Evolutionary conservation across 2,888 invertebrate genomes (phyloP), one percentile per base, ranked within the genome.

Genomic region (Andricus curvator): DNA sequence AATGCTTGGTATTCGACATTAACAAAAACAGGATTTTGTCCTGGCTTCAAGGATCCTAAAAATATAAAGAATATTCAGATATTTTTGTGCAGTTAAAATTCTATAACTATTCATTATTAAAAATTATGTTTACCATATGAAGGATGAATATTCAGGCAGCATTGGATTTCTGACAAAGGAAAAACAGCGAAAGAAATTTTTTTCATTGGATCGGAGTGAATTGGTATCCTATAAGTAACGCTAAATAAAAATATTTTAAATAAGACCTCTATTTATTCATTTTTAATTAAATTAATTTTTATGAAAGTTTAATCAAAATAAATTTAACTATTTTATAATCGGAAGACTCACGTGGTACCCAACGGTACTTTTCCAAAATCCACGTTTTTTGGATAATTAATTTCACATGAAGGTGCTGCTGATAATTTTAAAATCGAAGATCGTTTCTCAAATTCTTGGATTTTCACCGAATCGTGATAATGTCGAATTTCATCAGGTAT

Each of bases 161-260:
- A 62, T 17, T 25, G 15, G 6, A 25, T 62, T 62, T 62, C 62
- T 13, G 62, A 62, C 13, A 62, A 62, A 25, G 25, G 62, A 62
- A 62, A 62, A 29, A 62, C 29, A 62, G 62, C 62, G 29, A 62
- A 62, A 62, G 62, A 62, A 62, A 62, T 17, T 25, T 62, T 29
- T 29, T 29, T 25, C 15, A 6, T 6, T 25, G 5, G 4, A 62
- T 62, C 25, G 3, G 62, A 62, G 25, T 62, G 62, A 25, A 62
- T 62, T 62, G 62, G 62, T 15, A 62, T 25, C 17, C 22, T 62
- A 25, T 25, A 62, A 17, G 5, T 29, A 62, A 25, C 62, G 25
- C 62, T 62, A 25, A 9, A 62, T 56, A 1, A 29, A 29, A 25
- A 25, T 62, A 62, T 62, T 25, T 25, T 25, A 4, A n/a, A n/a